Conservation (phyloP, 2,888 invertebrate species). For the Sphaerophoria rueppellii region DNA sequence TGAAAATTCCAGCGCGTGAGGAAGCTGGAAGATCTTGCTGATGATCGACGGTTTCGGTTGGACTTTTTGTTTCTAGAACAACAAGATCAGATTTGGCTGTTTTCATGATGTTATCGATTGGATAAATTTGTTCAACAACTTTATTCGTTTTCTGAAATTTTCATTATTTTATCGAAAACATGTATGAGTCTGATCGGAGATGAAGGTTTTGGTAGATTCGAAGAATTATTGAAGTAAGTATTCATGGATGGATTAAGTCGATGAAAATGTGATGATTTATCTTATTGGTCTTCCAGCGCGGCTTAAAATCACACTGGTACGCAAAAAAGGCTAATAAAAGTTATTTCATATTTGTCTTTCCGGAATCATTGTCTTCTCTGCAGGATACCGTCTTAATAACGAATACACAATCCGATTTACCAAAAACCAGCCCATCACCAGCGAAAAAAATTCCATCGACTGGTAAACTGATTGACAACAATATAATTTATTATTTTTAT, state of each 20-base stretch:
- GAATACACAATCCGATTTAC: too few relatives aligned
- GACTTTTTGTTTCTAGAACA: background rate
- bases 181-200: background rate
- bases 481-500: conserved; percentile 73
- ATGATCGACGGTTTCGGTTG: background rate
- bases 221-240: too few relatives aligned
- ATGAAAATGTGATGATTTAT: too few relatives aligned
- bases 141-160: conserved; percentile 35
- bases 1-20: conserved; percentile 38
- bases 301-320: too few relatives aligned
- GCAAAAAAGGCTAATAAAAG: too few relatives aligned
- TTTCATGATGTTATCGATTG: conserved; percentile 27
- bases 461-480: conserved; percentile 70
- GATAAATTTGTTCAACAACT: conserved; percentile 59
- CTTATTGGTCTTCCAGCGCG: too few relatives aligned
- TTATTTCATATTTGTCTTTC: too few relatives aligned
- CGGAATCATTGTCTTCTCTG: too few relatives aligned
- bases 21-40: conserved; percentile 39
- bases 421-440: background rate
- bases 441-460: conserved; percentile 44
- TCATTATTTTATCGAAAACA: conserved; percentile 1
- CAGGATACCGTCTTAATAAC: too few relatives aligned
- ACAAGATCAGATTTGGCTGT: conserved; percentile 3
- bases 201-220: too few relatives aligned
- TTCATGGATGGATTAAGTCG: too few relatives aligned